A percentile compares a stretch with the other conserved stretches of the same genome.
Conservation (phyloP, 2,113 vertebrate genomes). For the Podarcis muralis region DNA sequence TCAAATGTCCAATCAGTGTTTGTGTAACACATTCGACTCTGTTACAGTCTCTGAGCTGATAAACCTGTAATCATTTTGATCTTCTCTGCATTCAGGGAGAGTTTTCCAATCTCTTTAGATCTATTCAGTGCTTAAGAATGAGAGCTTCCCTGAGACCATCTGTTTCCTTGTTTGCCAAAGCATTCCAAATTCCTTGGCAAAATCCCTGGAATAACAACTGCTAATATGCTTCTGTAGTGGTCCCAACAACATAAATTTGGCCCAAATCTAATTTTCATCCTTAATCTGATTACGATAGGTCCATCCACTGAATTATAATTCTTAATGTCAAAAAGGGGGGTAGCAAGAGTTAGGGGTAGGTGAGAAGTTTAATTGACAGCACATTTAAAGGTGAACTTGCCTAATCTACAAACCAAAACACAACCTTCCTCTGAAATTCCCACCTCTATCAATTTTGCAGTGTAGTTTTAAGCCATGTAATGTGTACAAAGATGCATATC, state of each 20-base stretch:
- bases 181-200: conserved; percentile 24
- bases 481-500: too few relatives aligned
- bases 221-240: not conserved
- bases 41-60: not conserved
- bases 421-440: too few relatives aligned
- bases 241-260: not conserved
- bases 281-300: conserved; percentile 1
- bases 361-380: too few relatives aligned
- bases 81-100: not conserved
- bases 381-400: too few relatives aligned
- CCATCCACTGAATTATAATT: not conserved
- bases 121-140: not conserved
- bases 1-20: not conserved
- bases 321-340: not conserved
- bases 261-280: conserved; percentile 23
- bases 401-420: too few relatives aligned
- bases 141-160: conserved; percentile 10
- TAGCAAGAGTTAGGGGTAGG: not conserved
- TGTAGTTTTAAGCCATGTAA: too few relatives aligned
- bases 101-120: not conserved
- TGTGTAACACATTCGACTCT: not conserved
- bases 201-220: not conserved
- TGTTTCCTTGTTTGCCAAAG: conserved; percentile 22
- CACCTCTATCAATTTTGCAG: too few relatives aligned
- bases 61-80: not conserved